phyloP scores from a whole-genome alignment of 2,113 vertebrate species.

The Semicossyphus pulcher region DNA sequence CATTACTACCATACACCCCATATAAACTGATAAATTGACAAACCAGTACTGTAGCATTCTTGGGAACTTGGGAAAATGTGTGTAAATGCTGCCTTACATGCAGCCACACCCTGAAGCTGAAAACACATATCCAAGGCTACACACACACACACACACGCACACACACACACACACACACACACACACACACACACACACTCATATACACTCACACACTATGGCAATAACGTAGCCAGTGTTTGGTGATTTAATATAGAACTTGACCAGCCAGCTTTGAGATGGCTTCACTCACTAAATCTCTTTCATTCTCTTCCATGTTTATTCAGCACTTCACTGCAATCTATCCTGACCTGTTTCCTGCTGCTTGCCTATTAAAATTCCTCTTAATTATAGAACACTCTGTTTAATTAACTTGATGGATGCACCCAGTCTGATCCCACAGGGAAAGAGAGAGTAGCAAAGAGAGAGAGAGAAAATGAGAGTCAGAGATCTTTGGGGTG shows the following conservation, averaged over 20 bases:
- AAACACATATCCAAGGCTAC: neutral
- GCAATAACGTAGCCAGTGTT: slow-evolving; percentile 6
- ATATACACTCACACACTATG: neutral
- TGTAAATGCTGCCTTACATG: neutral
- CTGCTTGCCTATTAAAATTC: slow-evolving; percentile 78
- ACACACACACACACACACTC: slow-evolving; percentile 9
- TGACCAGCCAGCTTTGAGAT: slow-evolving; percentile 48
- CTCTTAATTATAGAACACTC: slow-evolving; percentile 81
- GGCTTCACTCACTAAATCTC: slow-evolving; percentile 64
- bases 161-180: neutral
- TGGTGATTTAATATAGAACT: slow-evolving; percentile 49
- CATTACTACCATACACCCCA: neutral
- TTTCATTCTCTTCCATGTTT: slow-evolving; percentile 72
- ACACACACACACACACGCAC: neutral
- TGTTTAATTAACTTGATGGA: slow-evolving; percentile 82
- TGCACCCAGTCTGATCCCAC: slow-evolving; percentile 68
- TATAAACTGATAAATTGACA: neutral
- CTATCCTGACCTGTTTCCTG: slow-evolving; percentile 76
- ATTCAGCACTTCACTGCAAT: slow-evolving; percentile 74
- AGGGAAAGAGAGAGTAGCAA: slow-evolving; percentile 57
- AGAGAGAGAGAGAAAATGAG: slow-evolving; percentile 54
- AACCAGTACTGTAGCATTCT: neutral
- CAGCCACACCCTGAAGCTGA: neutral
- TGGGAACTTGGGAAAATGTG: neutral
- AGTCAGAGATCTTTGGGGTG: slow-evolving; percentile 36